Base-by-base conservation (phyloP, 2,888 invertebrate genomes). In the Nemurella pictetii region DNA sequence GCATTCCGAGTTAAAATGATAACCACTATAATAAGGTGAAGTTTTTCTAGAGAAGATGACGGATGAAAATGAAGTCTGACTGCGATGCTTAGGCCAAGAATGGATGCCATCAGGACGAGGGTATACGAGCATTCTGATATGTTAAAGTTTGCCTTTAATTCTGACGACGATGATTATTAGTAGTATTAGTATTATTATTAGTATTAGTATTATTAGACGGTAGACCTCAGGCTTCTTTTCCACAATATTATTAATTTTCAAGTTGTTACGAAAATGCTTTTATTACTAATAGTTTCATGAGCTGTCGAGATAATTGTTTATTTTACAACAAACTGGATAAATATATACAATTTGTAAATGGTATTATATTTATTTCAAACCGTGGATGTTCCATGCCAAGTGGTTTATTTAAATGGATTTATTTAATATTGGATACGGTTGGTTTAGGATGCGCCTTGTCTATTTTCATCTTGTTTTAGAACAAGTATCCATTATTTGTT, bases 141-240 rank as follows among this genome's bases (percentile, higher is more conserved):
- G 82, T 82, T 82, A 82, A 30, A 78, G 82, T 82, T 82, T 20
- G 55, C 82, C 26, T 81, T 81, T 35, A 35, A 32, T 81, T 81
- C 30, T 30, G 30, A 81, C 26, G 28, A 82, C 12, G 26, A 29
- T 82, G 29, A 72, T 82, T 82, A 55, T 20, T n/a, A 35, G 26
- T 81, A 36, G n/a, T 55, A 72, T 82, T 72, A 35, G 25, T 36
- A 80, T 35, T 80, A 80, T 35, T 80, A 25, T 25, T 20, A 4
- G 15, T 74, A 80, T 80, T 26, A 35, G 20, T 80, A 80, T 32
- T 80, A 80, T 78, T 30, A 78, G 55, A 55, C 55, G 55, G 55
- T 55, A 55, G 55, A 75, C 75, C 75, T 75, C 28, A 28, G 30
- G 26, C 28, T 78, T 30, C 28, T 29, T 78, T 28, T 78, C 5